A percentile compares a stretch with the other conserved stretches of the same genome.
Evolutionary conservation across 2,888 invertebrate genomes (phyloP).

Genomic region (Lycocerus yunnanus): DNA sequence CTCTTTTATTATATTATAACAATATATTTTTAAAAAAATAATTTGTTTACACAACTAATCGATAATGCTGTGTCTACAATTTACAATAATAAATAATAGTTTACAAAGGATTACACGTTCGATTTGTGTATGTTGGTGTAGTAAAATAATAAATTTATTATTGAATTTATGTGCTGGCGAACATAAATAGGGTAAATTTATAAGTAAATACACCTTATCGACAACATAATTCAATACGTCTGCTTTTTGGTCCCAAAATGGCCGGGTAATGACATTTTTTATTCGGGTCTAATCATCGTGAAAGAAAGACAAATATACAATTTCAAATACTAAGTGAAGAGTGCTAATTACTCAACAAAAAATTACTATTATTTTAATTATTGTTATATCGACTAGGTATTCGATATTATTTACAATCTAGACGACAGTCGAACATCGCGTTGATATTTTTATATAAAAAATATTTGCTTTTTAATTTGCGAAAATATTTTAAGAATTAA

Average conservation of each 20-base stretch:
- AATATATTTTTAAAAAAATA: not conserved
- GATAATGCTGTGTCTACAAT: not conserved
- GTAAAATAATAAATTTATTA: not conserved
- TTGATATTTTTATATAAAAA: too few species aligned
- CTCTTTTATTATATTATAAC: not conserved
- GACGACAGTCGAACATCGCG: too few species aligned
- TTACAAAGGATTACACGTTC: not conserved
- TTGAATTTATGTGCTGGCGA: not conserved
- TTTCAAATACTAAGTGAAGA: too few species aligned
- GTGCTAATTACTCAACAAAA: too few species aligned
- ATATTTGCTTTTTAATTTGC: too few species aligned
- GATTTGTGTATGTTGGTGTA: not conserved
- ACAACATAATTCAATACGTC: not conserved
- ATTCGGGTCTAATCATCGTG: not conserved
- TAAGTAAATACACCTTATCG: not conserved
- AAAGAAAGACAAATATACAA: too few species aligned
- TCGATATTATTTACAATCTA: too few species aligned
- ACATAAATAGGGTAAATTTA: not conserved
- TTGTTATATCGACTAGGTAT: too few species aligned
- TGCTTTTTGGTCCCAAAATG: not conserved
- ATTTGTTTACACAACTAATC: not conserved
- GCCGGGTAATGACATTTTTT: not conserved
- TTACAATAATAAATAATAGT: not conserved
- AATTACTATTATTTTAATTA: too few species aligned
- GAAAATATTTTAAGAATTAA: too few species aligned